A percentile compares a stretch with the other conserved stretches of the same genome.
These are phyloP conservation scores for Castor canadensis DNA, from an alignment of 2,113 vertebrate genomes.

Conservation along the genomic window DNA sequence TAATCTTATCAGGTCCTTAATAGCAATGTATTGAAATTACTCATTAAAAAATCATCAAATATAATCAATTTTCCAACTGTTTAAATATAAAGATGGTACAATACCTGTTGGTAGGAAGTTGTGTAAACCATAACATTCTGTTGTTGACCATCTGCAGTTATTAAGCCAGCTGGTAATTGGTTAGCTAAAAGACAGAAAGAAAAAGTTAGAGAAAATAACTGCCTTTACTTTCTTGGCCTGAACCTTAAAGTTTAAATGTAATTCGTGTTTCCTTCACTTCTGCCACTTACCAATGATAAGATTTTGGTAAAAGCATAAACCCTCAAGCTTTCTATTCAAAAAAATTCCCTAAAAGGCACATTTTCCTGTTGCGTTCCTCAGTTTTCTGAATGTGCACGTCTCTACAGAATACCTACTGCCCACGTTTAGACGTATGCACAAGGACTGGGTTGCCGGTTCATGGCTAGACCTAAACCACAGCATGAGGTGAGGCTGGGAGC, in stretches of 20 bases:
- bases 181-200: conserved; percentile 87
- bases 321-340: neutral
- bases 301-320: neutral
- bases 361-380: neutral
- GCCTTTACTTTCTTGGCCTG: neutral
- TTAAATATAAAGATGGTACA: conserved; percentile 8
- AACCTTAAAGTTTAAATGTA: neutral
- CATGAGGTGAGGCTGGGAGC: neutral
- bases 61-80: neutral
- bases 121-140: conserved; percentile 99
- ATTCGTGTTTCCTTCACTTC: neutral
- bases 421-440: neutral
- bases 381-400: neutral
- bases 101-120: conserved; percentile 98
- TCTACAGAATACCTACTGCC: neutral
- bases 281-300: neutral
- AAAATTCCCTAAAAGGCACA: neutral
- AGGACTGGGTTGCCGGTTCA: neutral
- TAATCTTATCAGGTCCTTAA: neutral
- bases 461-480: neutral
- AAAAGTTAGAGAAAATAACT: neutral
- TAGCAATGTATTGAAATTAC: neutral
- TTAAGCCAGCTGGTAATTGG: conserved; percentile 95
- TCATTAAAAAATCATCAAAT: neutral
- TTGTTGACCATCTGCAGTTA: conserved; percentile 97